phyloP scores from a whole-genome alignment of 2,797 vertebrate species.

The Pogoniulus pusillus region DNA sequence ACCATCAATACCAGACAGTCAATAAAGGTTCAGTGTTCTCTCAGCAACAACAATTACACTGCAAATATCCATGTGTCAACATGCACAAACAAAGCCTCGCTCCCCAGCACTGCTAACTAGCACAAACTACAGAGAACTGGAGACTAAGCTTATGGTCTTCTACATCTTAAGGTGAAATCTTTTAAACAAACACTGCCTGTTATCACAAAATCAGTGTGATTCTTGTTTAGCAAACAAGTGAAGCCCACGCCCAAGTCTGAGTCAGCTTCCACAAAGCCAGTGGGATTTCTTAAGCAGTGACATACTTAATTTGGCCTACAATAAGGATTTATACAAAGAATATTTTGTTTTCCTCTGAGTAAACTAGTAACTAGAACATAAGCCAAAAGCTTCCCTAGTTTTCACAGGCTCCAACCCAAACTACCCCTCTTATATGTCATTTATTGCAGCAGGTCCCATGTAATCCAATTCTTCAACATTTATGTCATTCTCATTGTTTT shows the following conservation, averaged over 20 bases:
- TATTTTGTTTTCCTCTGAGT: slow-evolving; percentile 26
- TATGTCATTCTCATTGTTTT: slow-evolving; percentile 44
- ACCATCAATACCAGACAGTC: neutral
- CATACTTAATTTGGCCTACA: slow-evolving; percentile 36
- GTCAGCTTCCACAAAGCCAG: slow-evolving; percentile 41
- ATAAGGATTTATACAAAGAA: slow-evolving; percentile 45
- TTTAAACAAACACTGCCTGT: neutral
- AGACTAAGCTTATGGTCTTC: neutral
- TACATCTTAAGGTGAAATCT: neutral
- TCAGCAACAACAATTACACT: neutral
- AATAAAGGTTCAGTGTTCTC: neutral
- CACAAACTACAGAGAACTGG: neutral
- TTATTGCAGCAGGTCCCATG: slow-evolving; percentile 2
- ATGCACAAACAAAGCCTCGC: neutral
- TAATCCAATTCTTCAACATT: slow-evolving; percentile 48
- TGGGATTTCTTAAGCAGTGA: slow-evolving; percentile 29
- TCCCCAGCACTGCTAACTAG: neutral
- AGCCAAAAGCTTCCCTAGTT: slow-evolving; percentile 40
- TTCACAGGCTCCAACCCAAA: slow-evolving; percentile 38
- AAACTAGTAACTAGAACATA: slow-evolving; percentile 41
- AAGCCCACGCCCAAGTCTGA: slow-evolving; percentile 17
- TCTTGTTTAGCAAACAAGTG: slow-evolving; percentile 7
- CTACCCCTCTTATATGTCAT: neutral
- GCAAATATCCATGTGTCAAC: neutral
- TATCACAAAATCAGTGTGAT: neutral